Evolutionary conservation across 2,888 invertebrate species (phyloP).

Genomic region (Pyrgus malvae): DNA sequence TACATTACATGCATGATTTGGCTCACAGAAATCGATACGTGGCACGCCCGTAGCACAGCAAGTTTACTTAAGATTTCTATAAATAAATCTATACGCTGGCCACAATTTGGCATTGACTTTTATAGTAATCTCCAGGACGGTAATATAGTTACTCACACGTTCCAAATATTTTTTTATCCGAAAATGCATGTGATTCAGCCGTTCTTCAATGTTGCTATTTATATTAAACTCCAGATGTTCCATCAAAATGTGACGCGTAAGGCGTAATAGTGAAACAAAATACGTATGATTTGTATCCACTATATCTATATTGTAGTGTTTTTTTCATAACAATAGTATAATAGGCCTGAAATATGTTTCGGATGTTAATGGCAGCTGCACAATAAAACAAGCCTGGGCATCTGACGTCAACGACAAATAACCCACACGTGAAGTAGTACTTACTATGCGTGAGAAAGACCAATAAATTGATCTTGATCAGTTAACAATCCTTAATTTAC

Average conservation of each 20-base stretch:
- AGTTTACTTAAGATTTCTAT: background rate
- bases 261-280: constrained; percentile 5
- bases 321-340: constrained; percentile 10
- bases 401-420: constrained; percentile 28
- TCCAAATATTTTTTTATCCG: constrained; percentile 3
- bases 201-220: constrained; percentile 4
- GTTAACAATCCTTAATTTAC: no score
- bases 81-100: background rate
- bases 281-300: constrained; percentile 2
- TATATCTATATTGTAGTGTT: constrained; percentile 14
- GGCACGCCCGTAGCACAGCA: background rate
- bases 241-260: constrained; percentile 7
- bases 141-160: constrained; percentile 1
- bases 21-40: background rate
- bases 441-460: constrained; percentile 37
- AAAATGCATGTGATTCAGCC: constrained; percentile 7
- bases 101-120: constrained; percentile 33
- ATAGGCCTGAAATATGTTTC: constrained; percentile 12
- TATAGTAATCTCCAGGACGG: constrained; percentile 31
- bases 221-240: constrained; percentile 3
- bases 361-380: constrained; percentile 14
- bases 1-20: background rate
- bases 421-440: constrained; percentile 22
- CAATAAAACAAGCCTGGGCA: constrained; percentile 4
- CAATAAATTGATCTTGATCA: background rate